Percentiles rank a stretch among this genome's conserved stretches.
Conservation (phyloP, 2,113 vertebrate genomes). For the Sisor rabdophorus region DNA sequence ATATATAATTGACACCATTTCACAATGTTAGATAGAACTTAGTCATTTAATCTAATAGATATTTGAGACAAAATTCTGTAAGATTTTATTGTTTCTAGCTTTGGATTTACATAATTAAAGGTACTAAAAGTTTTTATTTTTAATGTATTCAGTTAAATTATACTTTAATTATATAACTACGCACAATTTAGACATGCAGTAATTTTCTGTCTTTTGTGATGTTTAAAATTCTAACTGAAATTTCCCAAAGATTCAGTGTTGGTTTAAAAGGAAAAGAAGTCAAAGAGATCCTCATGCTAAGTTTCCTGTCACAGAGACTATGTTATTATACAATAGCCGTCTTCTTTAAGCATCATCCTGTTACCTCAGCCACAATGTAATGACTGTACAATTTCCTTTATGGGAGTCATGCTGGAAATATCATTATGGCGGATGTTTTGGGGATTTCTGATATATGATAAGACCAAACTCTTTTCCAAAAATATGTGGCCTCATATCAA, state of each 20-base stretch:
- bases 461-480: neutral
- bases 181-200: neutral
- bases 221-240: conserved; percentile 14
- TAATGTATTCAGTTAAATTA: no score
- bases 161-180: no score
- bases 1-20: neutral
- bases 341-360: conserved; percentile 45
- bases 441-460: neutral
- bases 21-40: neutral
- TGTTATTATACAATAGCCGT: conserved; percentile 40
- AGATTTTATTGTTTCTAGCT: neutral
- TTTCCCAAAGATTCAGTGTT: conserved; percentile 4
- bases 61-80: neutral
- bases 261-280: conserved; percentile 10
- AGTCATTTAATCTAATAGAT: neutral
- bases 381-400: conserved; percentile 39
- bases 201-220: neutral
- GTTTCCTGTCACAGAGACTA: conserved; percentile 35
- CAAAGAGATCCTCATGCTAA: conserved; percentile 24
- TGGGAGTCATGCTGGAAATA: conserved; percentile 18
- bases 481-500: neutral
- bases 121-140: no score
- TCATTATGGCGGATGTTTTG: conserved; percentile 24
- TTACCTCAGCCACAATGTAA: conserved; percentile 28
- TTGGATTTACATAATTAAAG: neutral